Conservation (phyloP, 2,888 invertebrate species). For the Spatulosminthurus flaviceps region DNA sequence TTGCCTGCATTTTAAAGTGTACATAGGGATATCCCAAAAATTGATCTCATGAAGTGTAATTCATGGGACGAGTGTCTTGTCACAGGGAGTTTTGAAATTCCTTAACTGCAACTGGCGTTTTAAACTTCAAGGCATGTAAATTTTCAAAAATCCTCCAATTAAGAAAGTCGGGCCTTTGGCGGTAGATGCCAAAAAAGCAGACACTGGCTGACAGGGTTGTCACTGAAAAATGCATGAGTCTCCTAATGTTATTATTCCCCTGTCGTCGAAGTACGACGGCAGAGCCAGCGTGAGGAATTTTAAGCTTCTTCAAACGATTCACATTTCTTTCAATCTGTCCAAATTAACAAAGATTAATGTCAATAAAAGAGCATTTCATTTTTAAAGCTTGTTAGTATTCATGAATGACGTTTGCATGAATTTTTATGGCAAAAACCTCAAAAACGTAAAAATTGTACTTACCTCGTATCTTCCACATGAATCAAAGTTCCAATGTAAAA, state of each 20-base stretch:
- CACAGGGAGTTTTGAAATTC: neutral
- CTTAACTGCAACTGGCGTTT: no score
- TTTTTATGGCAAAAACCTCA: no score
- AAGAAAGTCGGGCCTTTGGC: neutral
- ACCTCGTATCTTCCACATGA: conserved; percentile 96
- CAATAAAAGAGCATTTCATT: no score
- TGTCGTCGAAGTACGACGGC: neutral
- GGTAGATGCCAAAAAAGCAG: neutral
- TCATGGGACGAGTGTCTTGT: no score
- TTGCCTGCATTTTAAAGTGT: no score
- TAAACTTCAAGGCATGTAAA: neutral
- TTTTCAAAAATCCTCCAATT: neutral
- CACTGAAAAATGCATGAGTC: neutral
- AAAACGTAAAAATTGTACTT: neutral
- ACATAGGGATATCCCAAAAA: no score
- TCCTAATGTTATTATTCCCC: neutral
- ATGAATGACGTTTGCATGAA: no score
- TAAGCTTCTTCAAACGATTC: neutral
- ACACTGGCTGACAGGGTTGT: neutral
- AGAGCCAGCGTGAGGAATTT: neutral
- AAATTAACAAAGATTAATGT: no score
- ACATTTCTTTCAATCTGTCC: neutral
- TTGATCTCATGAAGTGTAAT: no score
- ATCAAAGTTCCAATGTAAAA: conserved; percentile 94
- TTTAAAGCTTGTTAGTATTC: no score